Conservation (phyloP, 1,140 invertebrate species). For the Littorina saxatilis region DNA sequence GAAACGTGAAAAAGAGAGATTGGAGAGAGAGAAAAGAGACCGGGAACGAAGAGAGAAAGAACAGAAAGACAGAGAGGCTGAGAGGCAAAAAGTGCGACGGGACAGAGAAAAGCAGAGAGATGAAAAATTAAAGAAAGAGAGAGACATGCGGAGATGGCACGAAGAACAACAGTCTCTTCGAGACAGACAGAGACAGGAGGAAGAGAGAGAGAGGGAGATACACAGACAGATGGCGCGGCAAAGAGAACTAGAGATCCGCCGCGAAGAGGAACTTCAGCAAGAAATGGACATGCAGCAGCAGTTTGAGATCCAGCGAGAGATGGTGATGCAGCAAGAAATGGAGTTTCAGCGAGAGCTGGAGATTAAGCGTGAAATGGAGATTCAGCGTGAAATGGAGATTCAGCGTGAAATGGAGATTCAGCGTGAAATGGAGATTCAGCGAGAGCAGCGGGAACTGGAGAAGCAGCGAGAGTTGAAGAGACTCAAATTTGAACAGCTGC, state of each 20-base stretch:
- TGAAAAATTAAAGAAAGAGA: not conserved
- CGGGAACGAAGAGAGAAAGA: too few relatives aligned
- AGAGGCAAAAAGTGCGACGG: not conserved
- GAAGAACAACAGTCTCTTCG: conserved; percentile 5
- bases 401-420: not conserved
- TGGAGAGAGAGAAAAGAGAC: not conserved
- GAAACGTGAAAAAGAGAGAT: not conserved
- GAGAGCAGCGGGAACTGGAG: not conserved
- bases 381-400: not conserved
- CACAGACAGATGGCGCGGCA: not conserved
- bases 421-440: not conserved
- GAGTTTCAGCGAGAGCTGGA: not conserved
- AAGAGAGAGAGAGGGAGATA: not conserved
- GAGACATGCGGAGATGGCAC: not conserved
- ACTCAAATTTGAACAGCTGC: not conserved
- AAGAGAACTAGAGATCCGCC: not conserved
- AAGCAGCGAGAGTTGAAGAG: conserved; percentile 12
- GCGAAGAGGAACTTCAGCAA: not conserved
- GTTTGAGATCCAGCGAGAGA: not conserved
- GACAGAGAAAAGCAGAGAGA: not conserved
- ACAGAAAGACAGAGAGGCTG: too few relatives aligned
- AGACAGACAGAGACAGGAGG: not conserved
- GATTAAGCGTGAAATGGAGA: not conserved
- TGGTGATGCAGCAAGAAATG: too few relatives aligned
- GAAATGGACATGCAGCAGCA: not conserved